These are phyloP conservation scores for Epinephelus awoara DNA, from an alignment of 2,797 vertebrate species.

Conservation along the genomic window DNA sequence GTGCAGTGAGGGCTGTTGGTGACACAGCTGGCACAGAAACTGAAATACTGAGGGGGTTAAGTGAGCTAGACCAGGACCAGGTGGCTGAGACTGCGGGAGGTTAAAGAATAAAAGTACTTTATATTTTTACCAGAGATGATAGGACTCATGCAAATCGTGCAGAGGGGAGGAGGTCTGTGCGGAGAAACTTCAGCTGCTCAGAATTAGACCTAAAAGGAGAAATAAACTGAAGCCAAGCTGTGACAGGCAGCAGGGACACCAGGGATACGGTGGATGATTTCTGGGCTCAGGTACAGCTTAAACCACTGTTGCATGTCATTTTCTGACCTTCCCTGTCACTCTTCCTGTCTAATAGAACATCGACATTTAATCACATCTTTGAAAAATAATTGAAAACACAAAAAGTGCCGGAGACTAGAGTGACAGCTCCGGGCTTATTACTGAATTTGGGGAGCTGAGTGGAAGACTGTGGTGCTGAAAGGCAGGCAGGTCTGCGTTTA, in stretches of 20 bases:
- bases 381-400: background rate
- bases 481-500: constrained; percentile 15
- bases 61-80: constrained; percentile 28
- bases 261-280: constrained; percentile 2
- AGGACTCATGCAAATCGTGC: constrained; percentile 39
- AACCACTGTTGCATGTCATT: background rate
- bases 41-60: constrained; percentile 32
- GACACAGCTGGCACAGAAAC: constrained; percentile 24
- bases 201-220: constrained; percentile 29
- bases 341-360: background rate
- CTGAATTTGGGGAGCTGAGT: background rate
- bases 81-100: constrained; percentile 30
- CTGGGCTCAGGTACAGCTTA: constrained; percentile 20
- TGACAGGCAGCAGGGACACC: constrained; percentile 28
- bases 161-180: constrained; percentile 17
- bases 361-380: background rate
- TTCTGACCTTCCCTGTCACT: background rate
- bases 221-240: constrained; percentile 40
- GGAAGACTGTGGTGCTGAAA: background rate
- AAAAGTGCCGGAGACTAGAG: background rate
- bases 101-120: constrained; percentile 39
- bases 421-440: background rate
- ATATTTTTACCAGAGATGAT: constrained; percentile 24
- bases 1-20: background rate
- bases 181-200: constrained; percentile 20